A percentile compares a stretch with the other conserved stretches of the same genome.
phyloP scores from a whole-genome alignment of 2,113 vertebrate genomes.

The Mixornis gularis region DNA sequence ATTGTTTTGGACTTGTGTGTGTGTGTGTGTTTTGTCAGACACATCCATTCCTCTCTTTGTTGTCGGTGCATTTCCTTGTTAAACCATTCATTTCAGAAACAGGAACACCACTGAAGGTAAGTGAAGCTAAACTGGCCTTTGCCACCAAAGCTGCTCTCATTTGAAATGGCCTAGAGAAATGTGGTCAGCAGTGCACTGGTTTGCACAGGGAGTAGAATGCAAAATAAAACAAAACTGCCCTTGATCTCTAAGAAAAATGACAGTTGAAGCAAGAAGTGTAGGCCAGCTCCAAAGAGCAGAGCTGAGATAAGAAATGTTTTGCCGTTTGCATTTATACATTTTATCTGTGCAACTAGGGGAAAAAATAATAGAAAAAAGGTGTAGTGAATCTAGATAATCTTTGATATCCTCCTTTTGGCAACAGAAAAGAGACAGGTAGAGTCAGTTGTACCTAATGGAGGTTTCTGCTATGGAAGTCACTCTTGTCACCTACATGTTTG shows the following conservation, averaged over 20 bases:
- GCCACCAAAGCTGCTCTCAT: not conserved
- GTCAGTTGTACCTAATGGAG: not conserved
- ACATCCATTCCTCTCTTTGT: slow-evolving; percentile 41
- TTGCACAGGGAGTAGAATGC: not conserved
- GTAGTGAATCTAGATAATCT: not conserved
- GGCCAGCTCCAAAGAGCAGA: not conserved
- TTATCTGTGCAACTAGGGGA: not conserved
- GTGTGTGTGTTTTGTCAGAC: slow-evolving; percentile 47
- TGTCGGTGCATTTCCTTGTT: slow-evolving; percentile 44
- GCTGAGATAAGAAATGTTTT: slow-evolving; percentile 20
- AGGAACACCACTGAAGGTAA: slow-evolving; percentile 70
- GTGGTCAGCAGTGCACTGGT: not conserved
- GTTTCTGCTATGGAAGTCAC: not conserved
- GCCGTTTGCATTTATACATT: not conserved
- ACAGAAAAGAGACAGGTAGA: not conserved
- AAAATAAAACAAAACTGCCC: not conserved
- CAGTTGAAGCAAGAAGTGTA: not conserved
- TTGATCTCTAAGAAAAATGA: not conserved
- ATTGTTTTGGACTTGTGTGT: slow-evolving; percentile 47
- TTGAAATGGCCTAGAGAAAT: not conserved
- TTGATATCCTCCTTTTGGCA: not conserved
- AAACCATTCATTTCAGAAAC: slow-evolving; percentile 68
- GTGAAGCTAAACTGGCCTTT: slow-evolving; percentile 64
- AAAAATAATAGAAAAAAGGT: not conserved
- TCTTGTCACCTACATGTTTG: not conserved